Percentiles rank a stretch among this genome's conserved stretches.
These are phyloP conservation scores for Myocastor coypus DNA, from an alignment of 2,113 vertebrate genomes.

Conservation along the genomic window DNA sequence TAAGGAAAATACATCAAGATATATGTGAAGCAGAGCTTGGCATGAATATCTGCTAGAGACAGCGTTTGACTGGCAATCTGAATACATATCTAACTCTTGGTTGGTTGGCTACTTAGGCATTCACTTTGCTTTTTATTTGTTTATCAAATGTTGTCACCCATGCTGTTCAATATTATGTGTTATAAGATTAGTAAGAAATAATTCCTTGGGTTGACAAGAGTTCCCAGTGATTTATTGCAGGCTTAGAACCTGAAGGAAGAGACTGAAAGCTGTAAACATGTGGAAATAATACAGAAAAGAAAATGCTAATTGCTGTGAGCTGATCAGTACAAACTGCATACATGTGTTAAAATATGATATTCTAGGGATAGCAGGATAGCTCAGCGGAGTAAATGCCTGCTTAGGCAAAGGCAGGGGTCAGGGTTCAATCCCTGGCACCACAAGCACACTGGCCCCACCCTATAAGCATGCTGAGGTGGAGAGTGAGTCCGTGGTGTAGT, in stretches of 20 bases:
- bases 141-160: not conserved
- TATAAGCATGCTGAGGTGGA: too few relatives aligned
- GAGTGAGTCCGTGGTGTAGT: too few relatives aligned
- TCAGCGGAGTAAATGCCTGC: too few relatives aligned
- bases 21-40: not conserved
- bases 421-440: too few relatives aligned
- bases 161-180: not conserved
- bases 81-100: not conserved
- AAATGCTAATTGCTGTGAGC: not conserved
- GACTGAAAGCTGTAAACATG: not conserved
- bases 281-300: not conserved
- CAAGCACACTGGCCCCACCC: too few relatives aligned
- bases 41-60: not conserved
- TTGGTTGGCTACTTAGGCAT: not conserved
- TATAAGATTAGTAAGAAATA: not conserved
- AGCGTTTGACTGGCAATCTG: not conserved
- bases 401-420: too few relatives aligned
- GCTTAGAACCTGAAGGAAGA: not conserved
- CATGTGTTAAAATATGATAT: not conserved
- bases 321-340: not conserved
- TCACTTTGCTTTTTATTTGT: constrained; percentile 31
- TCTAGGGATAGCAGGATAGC: not conserved
- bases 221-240: not conserved
- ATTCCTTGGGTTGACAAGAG: not conserved
- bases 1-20: not conserved